Percentiles rank a stretch among this genome's conserved stretches.
Conservation (phyloP, 2,797 vertebrate species). For the Gymnoscopelus microlampas region DNA sequence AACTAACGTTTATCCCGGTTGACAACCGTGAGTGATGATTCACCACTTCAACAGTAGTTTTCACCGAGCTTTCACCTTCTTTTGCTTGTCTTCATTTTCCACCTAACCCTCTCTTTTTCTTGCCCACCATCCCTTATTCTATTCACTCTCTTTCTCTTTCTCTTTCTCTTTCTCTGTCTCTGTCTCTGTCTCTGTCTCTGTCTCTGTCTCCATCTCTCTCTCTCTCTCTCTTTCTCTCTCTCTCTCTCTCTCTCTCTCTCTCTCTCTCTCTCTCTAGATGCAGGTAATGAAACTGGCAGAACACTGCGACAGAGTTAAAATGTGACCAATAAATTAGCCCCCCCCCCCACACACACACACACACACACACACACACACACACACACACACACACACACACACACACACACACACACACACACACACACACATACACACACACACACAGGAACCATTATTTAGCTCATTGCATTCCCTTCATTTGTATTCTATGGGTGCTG, state of each 20-base stretch:
- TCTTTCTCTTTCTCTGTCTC: conserved; percentile 7
- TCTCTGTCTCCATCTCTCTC: conserved; percentile 17
- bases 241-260: conserved; percentile 22
- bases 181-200: conserved; percentile 4
- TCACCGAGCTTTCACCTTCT: neutral
- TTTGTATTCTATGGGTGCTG: conserved; percentile 66
- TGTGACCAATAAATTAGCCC: conserved; percentile 61
- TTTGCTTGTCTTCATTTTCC: neutral
- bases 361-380: conserved; percentile 17
- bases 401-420: conserved; percentile 17
- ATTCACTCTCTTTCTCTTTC: neutral
- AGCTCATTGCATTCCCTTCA: conserved; percentile 45
- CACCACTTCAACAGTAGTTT: no score
- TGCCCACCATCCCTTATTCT: neutral
- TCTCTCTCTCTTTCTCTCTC: conserved; percentile 12
- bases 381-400: conserved; percentile 17
- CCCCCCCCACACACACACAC: conserved; percentile 16
- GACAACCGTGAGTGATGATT: no score
- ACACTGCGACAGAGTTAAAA: conserved; percentile 61
- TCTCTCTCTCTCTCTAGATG: conserved; percentile 19
- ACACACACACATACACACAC: conserved; percentile 24
- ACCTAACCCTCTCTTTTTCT: neutral
- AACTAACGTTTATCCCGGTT: no score
- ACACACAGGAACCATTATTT: conserved; percentile 39
- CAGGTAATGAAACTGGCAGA: conserved; percentile 54